Conservation (phyloP, 1,140 invertebrate genomes). For the Procambarus clarkii region DNA sequence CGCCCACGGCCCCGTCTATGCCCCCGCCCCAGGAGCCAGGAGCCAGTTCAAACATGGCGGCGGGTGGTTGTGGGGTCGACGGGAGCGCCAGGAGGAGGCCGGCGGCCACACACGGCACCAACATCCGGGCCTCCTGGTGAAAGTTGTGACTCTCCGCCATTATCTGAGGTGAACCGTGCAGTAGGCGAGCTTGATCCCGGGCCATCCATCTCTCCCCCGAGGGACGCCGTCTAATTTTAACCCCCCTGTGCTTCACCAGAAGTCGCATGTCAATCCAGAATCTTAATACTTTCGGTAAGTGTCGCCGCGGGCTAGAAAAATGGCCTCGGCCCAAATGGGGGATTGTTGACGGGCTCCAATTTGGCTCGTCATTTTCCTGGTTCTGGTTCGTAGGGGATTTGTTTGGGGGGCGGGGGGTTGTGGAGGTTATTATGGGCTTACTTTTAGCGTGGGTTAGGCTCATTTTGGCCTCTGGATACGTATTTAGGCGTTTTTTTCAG, state of each 20-base stretch:
- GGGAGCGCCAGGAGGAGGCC: slow-evolving; percentile 24
- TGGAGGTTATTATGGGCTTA: too few relatives aligned
- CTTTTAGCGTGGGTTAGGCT: too few relatives aligned
- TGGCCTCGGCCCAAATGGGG: background rate
- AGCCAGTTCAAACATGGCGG: slow-evolving; percentile 17
- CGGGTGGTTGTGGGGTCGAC: background rate
- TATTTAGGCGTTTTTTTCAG: too few relatives aligned
- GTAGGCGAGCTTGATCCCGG: background rate
- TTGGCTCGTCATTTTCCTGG: too few relatives aligned
- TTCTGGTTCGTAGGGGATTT: too few relatives aligned
- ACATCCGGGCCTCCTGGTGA: slow-evolving; percentile 46
- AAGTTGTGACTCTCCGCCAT: slow-evolving; percentile 54
- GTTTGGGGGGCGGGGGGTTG: too few relatives aligned
- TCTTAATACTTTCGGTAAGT: slow-evolving; percentile 91
- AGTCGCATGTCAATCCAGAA: slow-evolving; percentile 98
- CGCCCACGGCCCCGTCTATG: too few relatives aligned
- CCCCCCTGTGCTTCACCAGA: slow-evolving; percentile 43
- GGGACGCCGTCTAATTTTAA: slow-evolving; percentile 39
- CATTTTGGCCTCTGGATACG: too few relatives aligned
- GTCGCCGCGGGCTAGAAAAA: background rate
- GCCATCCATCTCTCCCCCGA: slow-evolving; percentile 48
- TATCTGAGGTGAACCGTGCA: background rate
- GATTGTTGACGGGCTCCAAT: background rate
- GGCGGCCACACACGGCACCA: background rate
- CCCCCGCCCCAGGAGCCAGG: too few relatives aligned